Evolutionary conservation across 2,797 vertebrate species (phyloP).

Genomic region (Hypotaenidia okinawae): DNA sequence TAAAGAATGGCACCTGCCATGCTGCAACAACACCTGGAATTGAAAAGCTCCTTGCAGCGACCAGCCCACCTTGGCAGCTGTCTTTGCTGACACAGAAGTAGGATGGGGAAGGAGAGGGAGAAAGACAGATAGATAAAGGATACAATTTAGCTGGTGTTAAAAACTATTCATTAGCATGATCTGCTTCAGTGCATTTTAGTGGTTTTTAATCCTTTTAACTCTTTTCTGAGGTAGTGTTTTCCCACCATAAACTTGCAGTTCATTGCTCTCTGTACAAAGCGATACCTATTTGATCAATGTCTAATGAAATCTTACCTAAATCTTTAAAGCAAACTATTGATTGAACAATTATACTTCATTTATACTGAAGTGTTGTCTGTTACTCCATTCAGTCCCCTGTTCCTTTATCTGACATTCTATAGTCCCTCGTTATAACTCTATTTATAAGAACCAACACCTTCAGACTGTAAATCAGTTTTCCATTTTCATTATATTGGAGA

Average conservation of each 20-base stretch:
- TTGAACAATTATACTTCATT: conserved; percentile 57
- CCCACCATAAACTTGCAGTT: not conserved
- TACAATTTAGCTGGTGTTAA: not conserved
- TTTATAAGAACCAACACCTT: conserved; percentile 39
- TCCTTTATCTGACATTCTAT: conserved; percentile 34
- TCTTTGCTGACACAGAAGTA: not conserved
- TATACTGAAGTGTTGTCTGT: not conserved
- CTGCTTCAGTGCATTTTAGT: not conserved
- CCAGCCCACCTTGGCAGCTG: not conserved
- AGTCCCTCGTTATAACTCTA: not conserved
- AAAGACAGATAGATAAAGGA: not conserved
- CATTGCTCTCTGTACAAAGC: not conserved
- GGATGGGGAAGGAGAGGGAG: not conserved
- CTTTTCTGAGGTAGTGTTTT: not conserved
- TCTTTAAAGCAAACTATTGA: conserved; percentile 59
- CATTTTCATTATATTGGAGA: conserved; percentile 51
- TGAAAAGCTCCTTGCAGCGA: not conserved
- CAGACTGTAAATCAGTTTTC: conserved; percentile 57
- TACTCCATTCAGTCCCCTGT: not conserved
- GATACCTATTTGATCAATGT: not conserved
- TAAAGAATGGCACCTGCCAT: not conserved
- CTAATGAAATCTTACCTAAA: conserved; percentile 49
- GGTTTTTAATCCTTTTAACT: not conserved
- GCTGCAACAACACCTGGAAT: not conserved
- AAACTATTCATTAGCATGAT: not conserved